Conservation (phyloP, 1,140 invertebrate species). For the Grapholita molesta region DNA sequence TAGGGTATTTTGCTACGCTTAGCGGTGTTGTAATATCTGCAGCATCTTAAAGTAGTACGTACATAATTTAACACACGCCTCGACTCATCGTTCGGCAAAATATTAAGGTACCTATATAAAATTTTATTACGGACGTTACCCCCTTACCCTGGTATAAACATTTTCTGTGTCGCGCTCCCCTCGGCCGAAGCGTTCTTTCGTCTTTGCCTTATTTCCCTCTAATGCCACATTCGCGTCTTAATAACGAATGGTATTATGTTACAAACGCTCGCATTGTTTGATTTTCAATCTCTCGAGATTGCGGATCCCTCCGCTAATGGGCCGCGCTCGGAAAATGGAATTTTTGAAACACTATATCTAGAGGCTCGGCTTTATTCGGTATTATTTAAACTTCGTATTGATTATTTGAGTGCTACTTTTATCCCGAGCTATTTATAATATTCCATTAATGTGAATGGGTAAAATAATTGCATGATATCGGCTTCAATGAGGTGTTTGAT, state of each 20-base stretch:
- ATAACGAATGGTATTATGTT: conserved; percentile 67
- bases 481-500: conserved; percentile 59
- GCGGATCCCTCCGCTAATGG: conserved; percentile 55
- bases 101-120: conserved; percentile 74
- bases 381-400: conserved; percentile 46
- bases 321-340: conserved; percentile 38
- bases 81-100: conserved; percentile 70
- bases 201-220: conserved; percentile 59
- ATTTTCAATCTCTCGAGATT: conserved; percentile 62
- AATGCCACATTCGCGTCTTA: conserved; percentile 70
- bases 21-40: conserved; percentile 53
- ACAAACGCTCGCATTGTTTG: conserved; percentile 61
- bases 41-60: conserved; percentile 40
- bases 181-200: conserved; percentile 39
- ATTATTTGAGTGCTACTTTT: conserved; percentile 28
- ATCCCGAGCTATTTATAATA: conserved; percentile 31
- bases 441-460: conserved; percentile 24
- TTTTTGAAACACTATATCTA: conserved; percentile 45
- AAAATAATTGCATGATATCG: conserved; percentile 51
- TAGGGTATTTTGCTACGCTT: too few species aligned
- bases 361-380: conserved; percentile 39
- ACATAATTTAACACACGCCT: conserved; percentile 72
- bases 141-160: conserved; percentile 64
- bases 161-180: conserved; percentile 59
- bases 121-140: conserved; percentile 72